Conservation (phyloP, 2,888 invertebrate genomes). For the Tridacna gigas region DNA sequence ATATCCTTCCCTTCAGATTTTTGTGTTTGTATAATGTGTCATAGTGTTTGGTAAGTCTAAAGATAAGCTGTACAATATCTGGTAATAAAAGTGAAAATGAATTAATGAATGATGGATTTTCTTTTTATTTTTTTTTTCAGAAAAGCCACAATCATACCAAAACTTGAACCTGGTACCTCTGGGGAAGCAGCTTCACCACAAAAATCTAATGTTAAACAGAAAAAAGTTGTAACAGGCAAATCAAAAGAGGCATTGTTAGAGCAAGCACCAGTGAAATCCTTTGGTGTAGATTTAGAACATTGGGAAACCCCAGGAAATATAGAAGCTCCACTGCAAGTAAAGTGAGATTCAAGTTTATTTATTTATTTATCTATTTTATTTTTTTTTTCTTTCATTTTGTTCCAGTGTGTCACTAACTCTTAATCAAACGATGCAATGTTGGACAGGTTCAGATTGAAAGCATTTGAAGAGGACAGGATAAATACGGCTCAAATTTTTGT, state of each 20-base stretch:
- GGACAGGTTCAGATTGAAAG: no score
- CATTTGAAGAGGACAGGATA: no score
- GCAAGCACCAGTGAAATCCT: conserved; percentile 85
- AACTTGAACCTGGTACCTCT: conserved; percentile 4
- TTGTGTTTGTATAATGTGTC: neutral
- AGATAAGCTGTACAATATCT: no score
- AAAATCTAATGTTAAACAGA: neutral
- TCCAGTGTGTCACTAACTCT: neutral
- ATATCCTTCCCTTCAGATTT: neutral
- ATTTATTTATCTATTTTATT: no score
- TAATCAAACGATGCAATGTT: no score
- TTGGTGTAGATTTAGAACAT: conserved; percentile 86
- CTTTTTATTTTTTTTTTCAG: neutral
- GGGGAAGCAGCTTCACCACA: neutral
- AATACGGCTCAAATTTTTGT: no score
- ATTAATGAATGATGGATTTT: no score
- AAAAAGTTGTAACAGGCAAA: neutral
- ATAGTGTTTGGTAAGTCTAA: neutral
- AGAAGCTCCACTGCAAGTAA: conserved; percentile 83
- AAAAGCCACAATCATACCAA: neutral
- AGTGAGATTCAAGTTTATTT: conserved; percentile 10
- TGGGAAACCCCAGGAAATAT: conserved; percentile 86
- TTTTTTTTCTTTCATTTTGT: neutral
- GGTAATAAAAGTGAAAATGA: no score
- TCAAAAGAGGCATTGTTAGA: conserved; percentile 61